These are phyloP conservation scores for Lasiommata megera DNA, from an alignment of 2,888 invertebrate species.

Conservation along the genomic window DNA sequence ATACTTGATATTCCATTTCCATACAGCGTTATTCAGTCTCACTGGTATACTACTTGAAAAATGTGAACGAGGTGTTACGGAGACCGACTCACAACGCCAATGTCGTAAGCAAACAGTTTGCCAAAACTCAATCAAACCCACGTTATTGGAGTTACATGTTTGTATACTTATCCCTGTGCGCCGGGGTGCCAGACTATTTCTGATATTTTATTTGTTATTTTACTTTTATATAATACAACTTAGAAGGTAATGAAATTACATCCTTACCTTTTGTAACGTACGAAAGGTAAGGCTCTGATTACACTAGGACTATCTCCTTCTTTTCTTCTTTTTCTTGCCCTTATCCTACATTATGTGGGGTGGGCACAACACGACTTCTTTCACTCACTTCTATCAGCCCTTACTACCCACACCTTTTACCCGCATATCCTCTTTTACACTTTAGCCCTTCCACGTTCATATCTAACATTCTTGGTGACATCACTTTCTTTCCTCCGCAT, in stretches of 20 bases:
- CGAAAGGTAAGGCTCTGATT: not conserved
- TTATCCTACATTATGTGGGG: too few relatives aligned
- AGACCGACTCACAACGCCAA: not conserved
- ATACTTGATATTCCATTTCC: too few relatives aligned
- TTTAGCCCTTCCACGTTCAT: too few relatives aligned
- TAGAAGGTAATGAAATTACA: too few relatives aligned
- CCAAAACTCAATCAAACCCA: not conserved
- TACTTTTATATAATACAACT: not conserved
- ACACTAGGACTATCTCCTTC: not conserved
- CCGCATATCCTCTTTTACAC: too few relatives aligned
- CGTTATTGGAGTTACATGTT: not conserved
- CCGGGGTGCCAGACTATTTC: not conserved
- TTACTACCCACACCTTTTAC: too few relatives aligned
- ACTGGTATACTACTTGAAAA: not conserved
- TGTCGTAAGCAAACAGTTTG: constrained; percentile 5
- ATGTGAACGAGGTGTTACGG: not conserved
- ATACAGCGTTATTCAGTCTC: too few relatives aligned
- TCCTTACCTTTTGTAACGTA: not conserved
- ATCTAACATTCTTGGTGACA: too few relatives aligned
- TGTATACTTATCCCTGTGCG: not conserved
- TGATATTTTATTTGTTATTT: not conserved
- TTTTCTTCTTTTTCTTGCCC: too few relatives aligned
- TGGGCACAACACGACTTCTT: too few relatives aligned
- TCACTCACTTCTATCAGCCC: too few relatives aligned
- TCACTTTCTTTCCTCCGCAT: too few relatives aligned